Evolutionary conservation across 2,888 invertebrate genomes (phyloP), one percentile per base, ranked within the genome.

Genomic region (Oligia strigilis): DNA sequence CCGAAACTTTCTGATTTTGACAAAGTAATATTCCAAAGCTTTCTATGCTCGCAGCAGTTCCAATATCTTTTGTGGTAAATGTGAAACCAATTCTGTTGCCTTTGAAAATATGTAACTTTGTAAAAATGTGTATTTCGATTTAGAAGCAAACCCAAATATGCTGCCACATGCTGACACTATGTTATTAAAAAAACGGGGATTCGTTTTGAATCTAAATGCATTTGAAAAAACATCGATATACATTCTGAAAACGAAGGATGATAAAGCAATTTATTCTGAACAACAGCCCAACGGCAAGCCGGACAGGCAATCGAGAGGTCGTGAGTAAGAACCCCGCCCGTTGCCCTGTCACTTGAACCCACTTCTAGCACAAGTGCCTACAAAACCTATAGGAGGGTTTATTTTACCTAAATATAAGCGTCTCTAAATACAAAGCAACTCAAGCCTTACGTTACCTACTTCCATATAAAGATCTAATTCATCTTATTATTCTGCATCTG

Each of bases 41-140:
- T 80, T 58, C 19, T 29, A 49, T 14, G 58, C 62, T 58, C 46
- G 58, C 5, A 58, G 40, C 72, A 73, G 65, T 83, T 73, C 83
- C 72, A 65, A 83, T 86, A 86, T 66, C 69, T 73, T 86, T 76
- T 83, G 87, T 76, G 13, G 77, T 49, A 36, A 71, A 70, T 36
- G 77, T 55, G 23, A 49, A 73, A 81, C 36, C 64, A 70, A 81
- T 85, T 70, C 19, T 65, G 69, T 65, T 81, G 9, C 36, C 14
- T 81, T 85, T 60, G 64, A 55, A 81, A 70, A 85, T 70, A 14
- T 60, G 69, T 14, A 36, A 40, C 49, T 58, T 36, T 60, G 14
- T 36, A 19, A 40, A 62, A 67, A 72, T 29, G n/a, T 17, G n/a
- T 58, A 14, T 72, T 71, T 23, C 14, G 13, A 80, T 80, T 80